Base-by-base conservation (phyloP, 2,888 invertebrate genomes). In the Drosophila kokeensis region DNA sequence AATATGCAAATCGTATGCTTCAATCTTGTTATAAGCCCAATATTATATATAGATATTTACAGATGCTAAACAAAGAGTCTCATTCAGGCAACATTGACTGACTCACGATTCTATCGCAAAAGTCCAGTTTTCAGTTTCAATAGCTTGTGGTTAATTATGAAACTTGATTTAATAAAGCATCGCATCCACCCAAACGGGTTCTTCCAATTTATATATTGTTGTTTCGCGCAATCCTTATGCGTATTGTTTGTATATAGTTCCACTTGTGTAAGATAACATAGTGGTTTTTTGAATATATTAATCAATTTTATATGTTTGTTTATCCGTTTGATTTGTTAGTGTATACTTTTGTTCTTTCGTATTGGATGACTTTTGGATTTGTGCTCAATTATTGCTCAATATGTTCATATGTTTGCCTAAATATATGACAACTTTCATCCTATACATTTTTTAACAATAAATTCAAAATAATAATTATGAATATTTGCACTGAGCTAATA, bases 1-100 rank as follows among this genome's bases (percentile, higher is more conserved):
- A 63, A 75, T 66, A 78, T 76, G 68, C 68, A 60, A 79, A 79
- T 79, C 55, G 30, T 27, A 40, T 62, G 73, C 59, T 52, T 34
- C 50, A 34, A 42, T 50, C 27, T 54, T 67, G 59, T 53, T 69
- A 34, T n/a, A 61, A 63, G 18, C 49, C 8, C 36, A 52, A 48
- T 69, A 70, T 64, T 61, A 61, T 67, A 15, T 42, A 67, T 67
- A 60, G 69, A 27, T 52, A 45, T 52, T 42, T 42, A 13, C 24
- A 36, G 18, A 52, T 49, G n/a, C 18, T 52, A 18, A 61, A 74
- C 66, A 74, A 75, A 58, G 63, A 54, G 61, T 55, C 40, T 24
- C 40, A 58, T 60, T 74, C 64, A 65, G 52, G n/a, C 60, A 30
- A 54, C 24, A 52, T 57, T 48, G 50, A 32, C 63, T 67, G 74